Evolutionary conservation across 2,888 invertebrate genomes (phyloP).

Genomic region (Lissonota sp.): DNA sequence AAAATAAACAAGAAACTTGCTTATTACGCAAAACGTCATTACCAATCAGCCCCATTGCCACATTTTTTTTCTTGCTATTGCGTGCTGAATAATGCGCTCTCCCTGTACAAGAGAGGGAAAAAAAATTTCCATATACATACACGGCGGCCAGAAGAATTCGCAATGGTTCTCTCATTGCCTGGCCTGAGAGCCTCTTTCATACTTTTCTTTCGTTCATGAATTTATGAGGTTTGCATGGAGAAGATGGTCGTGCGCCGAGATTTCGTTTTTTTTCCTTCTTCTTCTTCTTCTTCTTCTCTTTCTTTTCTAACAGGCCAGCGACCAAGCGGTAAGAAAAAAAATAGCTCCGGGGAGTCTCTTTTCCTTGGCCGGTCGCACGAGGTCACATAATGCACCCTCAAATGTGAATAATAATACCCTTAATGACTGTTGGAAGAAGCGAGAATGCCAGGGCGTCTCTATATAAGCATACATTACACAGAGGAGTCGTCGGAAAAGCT

Average conservation of each 20-base stretch:
- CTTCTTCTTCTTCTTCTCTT: no score
- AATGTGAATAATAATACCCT: constrained; percentile 53
- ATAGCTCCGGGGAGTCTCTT: constrained; percentile 16
- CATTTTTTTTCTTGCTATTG: constrained; percentile 52
- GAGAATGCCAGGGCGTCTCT: constrained; percentile 20
- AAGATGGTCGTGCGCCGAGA: constrained; percentile 48
- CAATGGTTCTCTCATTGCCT: constrained; percentile 6
- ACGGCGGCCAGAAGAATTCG: constrained; percentile 24
- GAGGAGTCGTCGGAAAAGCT: constrained; percentile 23
- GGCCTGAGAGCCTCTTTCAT: constrained; percentile 19
- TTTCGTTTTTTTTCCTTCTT: constrained; percentile 6
- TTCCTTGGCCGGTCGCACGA: constrained; percentile 11
- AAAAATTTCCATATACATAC: constrained; percentile 24
- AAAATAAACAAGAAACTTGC: constrained; percentile 10
- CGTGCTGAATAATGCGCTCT: constrained; percentile 43
- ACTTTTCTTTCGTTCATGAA: constrained; percentile 48
- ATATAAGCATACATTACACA: constrained; percentile 25
- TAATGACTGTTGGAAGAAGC: constrained; percentile 51
- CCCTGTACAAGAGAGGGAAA: constrained; percentile 22
- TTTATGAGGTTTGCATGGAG: constrained; percentile 41
- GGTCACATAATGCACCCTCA: constrained; percentile 50
- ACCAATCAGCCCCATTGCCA: constrained; percentile 24
- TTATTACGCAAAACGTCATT: constrained; percentile 30
- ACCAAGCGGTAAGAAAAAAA: neutral
- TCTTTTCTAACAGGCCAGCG: constrained; percentile 22